These are phyloP conservation scores for Florisuga fusca DNA, from an alignment of 2,797 vertebrate species.

Conservation along the genomic window DNA sequence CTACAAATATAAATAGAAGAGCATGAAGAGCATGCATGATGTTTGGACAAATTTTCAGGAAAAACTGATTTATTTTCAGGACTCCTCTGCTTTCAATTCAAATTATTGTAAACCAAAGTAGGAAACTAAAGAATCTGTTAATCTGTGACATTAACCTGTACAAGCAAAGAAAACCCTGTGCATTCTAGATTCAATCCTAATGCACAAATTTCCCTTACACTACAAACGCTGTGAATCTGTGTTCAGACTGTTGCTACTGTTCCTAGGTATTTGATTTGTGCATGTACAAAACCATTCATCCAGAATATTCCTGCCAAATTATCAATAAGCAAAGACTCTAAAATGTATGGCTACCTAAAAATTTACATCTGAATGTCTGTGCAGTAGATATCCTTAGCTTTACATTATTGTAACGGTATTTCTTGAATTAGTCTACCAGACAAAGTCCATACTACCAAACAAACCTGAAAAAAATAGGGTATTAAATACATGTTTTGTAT, in stretches of 20 bases:
- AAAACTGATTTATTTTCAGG: not conserved
- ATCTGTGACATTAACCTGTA: not conserved
- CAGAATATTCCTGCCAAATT: not conserved
- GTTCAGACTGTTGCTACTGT: not conserved
- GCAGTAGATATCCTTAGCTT: not conserved
- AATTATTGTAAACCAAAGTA: not conserved
- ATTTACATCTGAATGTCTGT: not conserved
- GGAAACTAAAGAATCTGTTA: not conserved
- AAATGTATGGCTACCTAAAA: not conserved
- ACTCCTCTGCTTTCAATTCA: not conserved
- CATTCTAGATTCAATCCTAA: not conserved
- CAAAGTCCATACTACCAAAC: not conserved
- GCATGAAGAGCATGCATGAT: not conserved
- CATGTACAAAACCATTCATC: not conserved
- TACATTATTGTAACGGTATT: not conserved
- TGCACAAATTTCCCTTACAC: not conserved
- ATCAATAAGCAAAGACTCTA: not conserved
- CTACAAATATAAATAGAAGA: not conserved
- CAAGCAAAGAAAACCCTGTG: not conserved
- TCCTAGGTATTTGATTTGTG: not conserved
- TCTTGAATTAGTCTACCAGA: not conserved
- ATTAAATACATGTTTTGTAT: not conserved
- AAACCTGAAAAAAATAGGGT: not conserved
- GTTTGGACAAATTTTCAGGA: not conserved
- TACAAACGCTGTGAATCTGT: not conserved